Evolutionary conservation across 2,888 invertebrate genomes (phyloP).

Genomic region (Pristionchus mayeri): DNA sequence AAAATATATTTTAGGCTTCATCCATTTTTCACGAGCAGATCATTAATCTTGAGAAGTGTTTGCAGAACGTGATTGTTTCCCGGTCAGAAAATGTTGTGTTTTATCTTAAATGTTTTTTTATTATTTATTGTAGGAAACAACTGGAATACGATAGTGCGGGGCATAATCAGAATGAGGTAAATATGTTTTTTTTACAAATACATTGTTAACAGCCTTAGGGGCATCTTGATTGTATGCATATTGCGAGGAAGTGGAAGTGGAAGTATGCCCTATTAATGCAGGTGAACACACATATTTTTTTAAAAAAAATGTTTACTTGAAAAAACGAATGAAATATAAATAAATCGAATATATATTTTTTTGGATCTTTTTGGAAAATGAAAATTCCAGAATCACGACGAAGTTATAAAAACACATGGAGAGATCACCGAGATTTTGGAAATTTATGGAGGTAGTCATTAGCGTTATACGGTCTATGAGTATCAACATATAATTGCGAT

Average conservation of each 20-base stretch:
- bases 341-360: too few relatives aligned
- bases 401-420: slow-evolving; percentile 24
- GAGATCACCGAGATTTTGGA: slow-evolving; percentile 20
- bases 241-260: not conserved
- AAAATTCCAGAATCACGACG: slow-evolving; percentile 40
- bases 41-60: not conserved
- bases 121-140: not conserved
- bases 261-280: slow-evolving; percentile 22
- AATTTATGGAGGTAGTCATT: too few relatives aligned
- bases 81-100: not conserved
- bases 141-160: not conserved
- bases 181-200: not conserved
- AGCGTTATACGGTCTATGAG: too few relatives aligned
- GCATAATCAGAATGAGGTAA: slow-evolving; percentile 16
- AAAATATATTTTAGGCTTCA: slow-evolving; percentile 4
- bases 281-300: not conserved
- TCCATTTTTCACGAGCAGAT: not conserved
- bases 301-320: not conserved
- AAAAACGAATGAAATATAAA: not conserved
- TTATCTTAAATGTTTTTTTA: not conserved
- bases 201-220: not conserved
- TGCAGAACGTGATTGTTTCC: slow-evolving; percentile 19
- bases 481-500: too few relatives aligned
- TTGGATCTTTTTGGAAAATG: too few relatives aligned
- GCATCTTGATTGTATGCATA: slow-evolving; percentile 4